Base-by-base conservation (phyloP, 37 sponge, comb jelly and placozoan species). In the Aphrocallistes beatrix region DNA sequence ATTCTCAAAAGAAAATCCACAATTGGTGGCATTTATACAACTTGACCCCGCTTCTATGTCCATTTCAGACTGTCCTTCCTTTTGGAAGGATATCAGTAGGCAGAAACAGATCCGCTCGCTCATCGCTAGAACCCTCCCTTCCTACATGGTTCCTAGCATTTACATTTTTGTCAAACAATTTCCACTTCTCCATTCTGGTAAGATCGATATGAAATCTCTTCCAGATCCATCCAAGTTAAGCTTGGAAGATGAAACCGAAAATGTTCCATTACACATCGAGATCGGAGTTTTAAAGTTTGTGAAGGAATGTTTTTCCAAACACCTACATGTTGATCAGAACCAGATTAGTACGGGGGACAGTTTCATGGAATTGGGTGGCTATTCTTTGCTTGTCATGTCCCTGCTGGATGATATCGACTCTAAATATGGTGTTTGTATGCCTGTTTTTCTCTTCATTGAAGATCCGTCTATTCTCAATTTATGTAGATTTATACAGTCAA, bases 401-500 rank as follows among this genome's bases (percentile, higher is more conserved):
- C 34, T 60, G 34, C n/a, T 60, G 10, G 75, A 60, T 8, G 75
- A 60, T 60, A 28, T 60, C 34, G 75, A 60, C 6, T 8, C 17
- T 21, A 60, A 60, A 30, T 60, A 19, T 60, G n/a, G n/a, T 60
- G 75, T 60, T 8, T 60, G 75, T 60, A 60, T 60, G 75, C 75
- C 75, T 60, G 75, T 60, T 19, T 60, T 60, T 60, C 28, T 25
- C 6, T 60, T 60, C n/a, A 60, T 60, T 25, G 75, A 60, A 30
- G 21, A 60, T 60, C n/a, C 75, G 8, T 25, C 75, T 60, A 30
- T 60, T 25, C 75, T 25, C 28, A 60, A 60, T 60, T 13, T 60
- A 30, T 60, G 75, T 60, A 30, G n/a, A 60, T 60, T 60, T 60
- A 60, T 60, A 60, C 75, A 60, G n/a, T 32, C 75, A 13, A 60